A percentile compares a stretch with the other conserved stretches of the same genome.
Evolutionary conservation across 1,140 invertebrate genomes (phyloP).

Genomic region (Portunus trituberculatus): DNA sequence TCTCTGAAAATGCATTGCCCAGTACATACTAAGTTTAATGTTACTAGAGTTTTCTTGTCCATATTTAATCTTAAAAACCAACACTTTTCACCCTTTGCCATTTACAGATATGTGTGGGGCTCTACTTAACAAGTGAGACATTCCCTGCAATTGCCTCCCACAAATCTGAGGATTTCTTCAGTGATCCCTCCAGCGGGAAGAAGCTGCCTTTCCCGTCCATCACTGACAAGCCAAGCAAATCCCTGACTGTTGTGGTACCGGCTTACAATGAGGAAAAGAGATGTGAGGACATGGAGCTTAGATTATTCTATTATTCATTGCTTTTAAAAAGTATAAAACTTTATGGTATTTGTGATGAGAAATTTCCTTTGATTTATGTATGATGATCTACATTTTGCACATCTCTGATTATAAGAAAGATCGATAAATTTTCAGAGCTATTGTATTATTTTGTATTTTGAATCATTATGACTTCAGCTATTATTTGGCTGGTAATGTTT

Average conservation of each 20-base stretch:
- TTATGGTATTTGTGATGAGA: no score
- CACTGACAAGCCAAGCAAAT: slow-evolving; percentile 85
- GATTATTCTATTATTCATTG: not conserved
- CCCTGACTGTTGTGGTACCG: slow-evolving; percentile 94
- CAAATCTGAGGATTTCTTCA: slow-evolving; percentile 89
- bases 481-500: not conserved
- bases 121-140: slow-evolving; percentile 84
- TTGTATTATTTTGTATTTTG: no score
- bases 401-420: no score
- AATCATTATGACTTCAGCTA: no score
- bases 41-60: not conserved
- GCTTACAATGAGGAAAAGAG: slow-evolving; percentile 97
- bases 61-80: not conserved
- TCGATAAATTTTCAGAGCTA: no score
- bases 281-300: slow-evolving; percentile 84
- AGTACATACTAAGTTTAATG: not conserved
- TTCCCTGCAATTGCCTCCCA: slow-evolving; percentile 86
- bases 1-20: not conserved
- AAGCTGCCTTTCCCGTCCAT: slow-evolving; percentile 87
- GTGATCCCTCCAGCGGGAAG: slow-evolving; percentile 83
- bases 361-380: no score
- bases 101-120: slow-evolving; percentile 83
- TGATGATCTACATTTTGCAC: no score
- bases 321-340: not conserved
- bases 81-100: slow-evolving; percentile 31